phyloP scores from a whole-genome alignment of 2,888 invertebrate genomes.

The Encarsia formosa region DNA sequence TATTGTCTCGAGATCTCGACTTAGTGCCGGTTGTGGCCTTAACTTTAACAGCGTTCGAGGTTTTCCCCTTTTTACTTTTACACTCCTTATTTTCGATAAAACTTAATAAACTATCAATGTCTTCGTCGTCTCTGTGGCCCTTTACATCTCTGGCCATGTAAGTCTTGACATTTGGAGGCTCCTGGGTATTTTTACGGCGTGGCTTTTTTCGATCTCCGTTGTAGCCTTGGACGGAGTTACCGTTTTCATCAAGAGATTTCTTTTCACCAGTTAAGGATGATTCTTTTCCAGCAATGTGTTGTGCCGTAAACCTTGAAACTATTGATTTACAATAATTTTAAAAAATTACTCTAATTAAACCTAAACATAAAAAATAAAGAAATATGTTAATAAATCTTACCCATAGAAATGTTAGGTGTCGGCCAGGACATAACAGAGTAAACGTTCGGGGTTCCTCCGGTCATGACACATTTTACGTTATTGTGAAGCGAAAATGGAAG shows the following conservation, averaged over 20 bases:
- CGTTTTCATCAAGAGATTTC: slow-evolving; percentile 77
- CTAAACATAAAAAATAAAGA: neutral
- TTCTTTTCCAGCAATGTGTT: slow-evolving; percentile 39
- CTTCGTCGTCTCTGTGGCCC: slow-evolving; percentile 75
- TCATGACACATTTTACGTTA: slow-evolving; percentile 44
- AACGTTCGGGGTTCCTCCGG: slow-evolving; percentile 40
- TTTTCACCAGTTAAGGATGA: slow-evolving; percentile 46
- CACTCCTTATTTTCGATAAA: slow-evolving; percentile 66
- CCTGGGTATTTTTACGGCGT: slow-evolving; percentile 45
- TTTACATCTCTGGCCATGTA: slow-evolving; percentile 61
- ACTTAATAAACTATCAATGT: slow-evolving; percentile 71
- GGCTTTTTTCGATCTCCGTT: slow-evolving; percentile 43
- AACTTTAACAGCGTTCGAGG: slow-evolving; percentile 40
- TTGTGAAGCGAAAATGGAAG: slow-evolving; percentile 42
- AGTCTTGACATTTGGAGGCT: slow-evolving; percentile 44
- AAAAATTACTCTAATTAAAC: neutral
- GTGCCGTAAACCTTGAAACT: slow-evolving; percentile 38
- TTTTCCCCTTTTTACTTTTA: slow-evolving; percentile 47
- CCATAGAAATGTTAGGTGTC: slow-evolving; percentile 45
- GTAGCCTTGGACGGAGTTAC: slow-evolving; percentile 64
- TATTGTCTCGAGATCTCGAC: slow-evolving; percentile 50
- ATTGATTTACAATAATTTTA: slow-evolving; percentile 12
- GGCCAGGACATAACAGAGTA: slow-evolving; percentile 46
- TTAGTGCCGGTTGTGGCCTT: slow-evolving; percentile 48
- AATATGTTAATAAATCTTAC: slow-evolving; percentile 31